These are phyloP conservation scores for Tuberolachnus salignus DNA, from an alignment of 2,888 invertebrate genomes.

Conservation along the genomic window DNA sequence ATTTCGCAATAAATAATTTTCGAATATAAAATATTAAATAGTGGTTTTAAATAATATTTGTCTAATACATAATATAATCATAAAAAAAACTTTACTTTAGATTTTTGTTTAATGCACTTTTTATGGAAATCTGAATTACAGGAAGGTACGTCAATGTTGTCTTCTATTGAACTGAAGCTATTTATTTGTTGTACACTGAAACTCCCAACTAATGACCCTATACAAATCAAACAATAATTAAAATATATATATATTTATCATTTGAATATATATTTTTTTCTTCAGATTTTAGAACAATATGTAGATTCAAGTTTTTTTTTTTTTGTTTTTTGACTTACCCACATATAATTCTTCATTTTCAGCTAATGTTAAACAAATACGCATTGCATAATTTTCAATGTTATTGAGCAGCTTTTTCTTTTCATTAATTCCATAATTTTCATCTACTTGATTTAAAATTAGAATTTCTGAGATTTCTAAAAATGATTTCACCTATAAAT, in stretches of 20 bases:
- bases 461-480: slow-evolving; percentile 40
- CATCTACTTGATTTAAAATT: slow-evolving; percentile 22
- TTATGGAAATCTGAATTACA: slow-evolving; percentile 38
- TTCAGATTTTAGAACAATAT: neutral
- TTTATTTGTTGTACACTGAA: slow-evolving; percentile 30
- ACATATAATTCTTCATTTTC: slow-evolving; percentile 47
- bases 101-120: slow-evolving; percentile 51
- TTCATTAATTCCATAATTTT: slow-evolving; percentile 7
- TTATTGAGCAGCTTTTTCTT: slow-evolving; percentile 36
- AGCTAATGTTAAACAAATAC: slow-evolving; percentile 23
- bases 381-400: slow-evolving; percentile 32
- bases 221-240: neutral
- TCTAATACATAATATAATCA: too few relatives aligned
- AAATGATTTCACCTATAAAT: slow-evolving; percentile 22
- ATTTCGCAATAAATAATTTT: too few relatives aligned
- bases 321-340: slow-evolving; percentile 4
- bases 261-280: neutral
- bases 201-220: slow-evolving; percentile 47
- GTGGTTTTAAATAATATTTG: too few relatives aligned
- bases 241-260: neutral
- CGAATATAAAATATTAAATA: too few relatives aligned
- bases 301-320: neutral
- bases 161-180: neutral
- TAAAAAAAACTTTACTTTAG: slow-evolving; percentile 24
- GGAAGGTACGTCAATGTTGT: slow-evolving; percentile 10